Base-by-base conservation (phyloP, 1,140 invertebrate genomes). In the Drosophila suzukii region DNA sequence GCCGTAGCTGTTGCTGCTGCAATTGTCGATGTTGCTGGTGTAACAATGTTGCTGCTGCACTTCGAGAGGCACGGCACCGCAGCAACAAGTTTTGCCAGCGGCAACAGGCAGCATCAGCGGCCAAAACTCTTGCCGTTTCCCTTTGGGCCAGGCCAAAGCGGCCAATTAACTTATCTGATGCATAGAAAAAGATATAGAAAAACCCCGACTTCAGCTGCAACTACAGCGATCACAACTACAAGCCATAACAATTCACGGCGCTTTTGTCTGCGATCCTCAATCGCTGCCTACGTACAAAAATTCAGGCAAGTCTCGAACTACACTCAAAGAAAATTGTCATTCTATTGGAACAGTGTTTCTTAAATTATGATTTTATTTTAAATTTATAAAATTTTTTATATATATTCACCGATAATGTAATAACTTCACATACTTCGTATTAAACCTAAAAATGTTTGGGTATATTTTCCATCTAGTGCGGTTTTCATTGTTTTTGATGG, bases 161-260 rank as follows among this genome's bases (percentile, higher is more conserved):
- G 82, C 83, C 82, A 86, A 86, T 86, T 88, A 86, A 82, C 83
- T 78, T 88, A 86, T 88, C 83, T 88, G 78, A 86, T 86, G 75
- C 49, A 60, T 63, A 66, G 15, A 24, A 39, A 65, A 50, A 65
- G 43, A 13, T 32, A 41, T 30, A 32, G 36, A 67, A 39, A 68
- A 15, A 51, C 59, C 41, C 15, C 27, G 36, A 36, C 54, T 43
- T n/a, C 27, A 58, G 53, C 67, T 71, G 53, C 51, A 66, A 71
- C 27, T 27, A 5, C 66, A 81, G 76, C 75, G 67, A 70, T 70
- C 38, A 17, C 66, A 51, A 53, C 44, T 13, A 44, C 46, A 24
- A 50, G 63, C 27, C 46, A 66, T 38, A 20, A 43, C 15, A 70
- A 56, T 66, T 76, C 78, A 56, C 41, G 57, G 36, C 36, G 65